Evolutionary conservation across 2,888 invertebrate species (phyloP), one percentile per base, ranked within the genome.

Genomic region (Malthinus seriepunctatus): DNA sequence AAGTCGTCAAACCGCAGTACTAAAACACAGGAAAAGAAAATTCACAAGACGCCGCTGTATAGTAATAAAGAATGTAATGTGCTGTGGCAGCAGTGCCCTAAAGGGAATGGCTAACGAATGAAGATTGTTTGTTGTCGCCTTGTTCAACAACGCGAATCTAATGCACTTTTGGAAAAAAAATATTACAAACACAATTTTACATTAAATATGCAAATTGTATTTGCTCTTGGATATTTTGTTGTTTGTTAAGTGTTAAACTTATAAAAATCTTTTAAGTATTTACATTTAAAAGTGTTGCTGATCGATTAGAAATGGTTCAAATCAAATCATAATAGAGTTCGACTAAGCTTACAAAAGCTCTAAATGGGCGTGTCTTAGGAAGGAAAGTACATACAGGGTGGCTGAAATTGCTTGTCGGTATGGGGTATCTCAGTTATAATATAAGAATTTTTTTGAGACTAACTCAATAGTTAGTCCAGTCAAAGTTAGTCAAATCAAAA

Each of bases 51-150:
- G 34, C 32, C 34, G 35, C 33, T 48, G 14, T 54, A 33, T 42
- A 47, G 47, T 39, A 48, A 54, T 54, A 54, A 54, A 54, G 46
- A 54, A 32, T 54, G 48, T 54, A 54, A 54, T 42, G 46, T 45
- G 52, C 33, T 46, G 52, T 52, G 51, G 51, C 51, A 46, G 35
- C 52, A 37, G 34, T 46, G 52, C 52, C 35, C 34, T 45, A 34
- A 45, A 45, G 52, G 52, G 52, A 52, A 46, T 35, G 37, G 23
- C 37, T 52, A 52, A 52, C 46, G 52, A 52, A 52, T 46, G 52
- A 51, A 45, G 46, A 35, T 46, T 52, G 52, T 52, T 45, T 34
- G 52, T 46, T 52, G 52, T 46, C 46, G 35, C 45, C 52, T 52
- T 52, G 35, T 37, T 14, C 46, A 42, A 37, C 45, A 46, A 52